Evolutionary conservation across 2,797 vertebrate genomes (phyloP), one percentile per base, ranked within the genome.

Genomic region (Alauda arvensis): DNA sequence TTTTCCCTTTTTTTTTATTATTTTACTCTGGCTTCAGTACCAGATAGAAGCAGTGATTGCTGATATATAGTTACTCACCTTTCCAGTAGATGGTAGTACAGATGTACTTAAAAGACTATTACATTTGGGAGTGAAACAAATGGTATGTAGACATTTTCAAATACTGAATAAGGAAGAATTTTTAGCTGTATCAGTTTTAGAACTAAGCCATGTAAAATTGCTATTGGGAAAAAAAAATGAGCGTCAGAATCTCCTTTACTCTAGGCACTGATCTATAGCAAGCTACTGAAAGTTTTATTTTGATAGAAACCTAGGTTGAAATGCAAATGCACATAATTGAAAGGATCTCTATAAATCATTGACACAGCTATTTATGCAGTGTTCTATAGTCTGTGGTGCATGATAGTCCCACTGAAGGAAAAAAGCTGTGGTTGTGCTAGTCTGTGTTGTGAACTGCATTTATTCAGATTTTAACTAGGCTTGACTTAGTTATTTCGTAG

Each of bases 71-170:
- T 95, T 95, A 93, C 92, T 90, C 95, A 96, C 95, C 93, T 97
- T 96, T 97, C 97, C 96, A 97, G 96, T 94, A 97, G 96, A 96
- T 97, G 96, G 95, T 97, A 95, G 95, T 88, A 93, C 95, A 97
- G 96, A 96, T 96, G 95, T 97, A 92, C 78, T 92, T 90, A 97
- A 95, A 77, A 96, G 77, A 93, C 70, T 23, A 70, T 78, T 78
- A 46, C 39, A 76, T 65, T 87, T 51, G 49, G 57, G 92, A 93
- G 52, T 84, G 92, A 90, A 94, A 84, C 45, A 94, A 79, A 93
- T 6, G 20, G 51, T 10, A 68, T 52, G 51, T 28, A 91, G 65
- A 61, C 43, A 71, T 89, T 93, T 88, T 91, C 62, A 80, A 76
- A 85, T 13, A 85, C 55, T 29, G 77, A 93, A 85, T 52, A 92